Evolutionary conservation across 2,113 vertebrate species (phyloP), one percentile per base, ranked within the genome.

Genomic region (Nothocercus nigrocapillus): DNA sequence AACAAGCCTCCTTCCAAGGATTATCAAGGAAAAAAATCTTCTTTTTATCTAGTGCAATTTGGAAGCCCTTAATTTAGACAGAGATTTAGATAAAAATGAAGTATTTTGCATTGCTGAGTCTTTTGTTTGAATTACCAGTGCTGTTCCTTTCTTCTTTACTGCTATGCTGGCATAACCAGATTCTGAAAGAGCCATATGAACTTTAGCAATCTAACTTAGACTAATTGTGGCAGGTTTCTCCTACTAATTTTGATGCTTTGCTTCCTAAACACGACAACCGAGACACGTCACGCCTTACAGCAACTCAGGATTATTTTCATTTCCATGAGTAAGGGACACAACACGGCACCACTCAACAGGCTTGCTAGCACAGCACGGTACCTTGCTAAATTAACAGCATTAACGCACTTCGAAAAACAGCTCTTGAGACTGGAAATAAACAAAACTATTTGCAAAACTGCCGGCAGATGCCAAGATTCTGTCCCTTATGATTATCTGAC

Each of bases 251-350:
- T 82, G 73, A 89, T 67, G 66, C 94, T 88, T 90, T 88, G 82
- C 85, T 90, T 94, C 80, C 73, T 66, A 90, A 95, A 87, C 61
- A 73, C 79, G 64, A 86, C 47, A 94, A 77, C 54, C 72, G 80
- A 95, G 91, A 83, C 38, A 67, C 61, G 93, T 76, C 85, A 36
- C 34, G 83, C 69, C 92, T 94, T 30, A 75, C 20, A 96, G 94
- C 90, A 90, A 58, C 8, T 76, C 30, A 40, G 8, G 38, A 51
- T 51, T 44, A 44, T 53, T n/a, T 80, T 67, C 27, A 69, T 96
- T 96, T 95, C 88, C 67, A 76, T 73, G 83, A 94, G 64, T 53
- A 92, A 72, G 28, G 56, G 86, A 93, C 92, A 77, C 70, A 92
- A 85, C 93, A 16, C 45, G 80, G 58, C 1, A 1, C 45, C 49